phyloP scores from a whole-genome alignment of 2,797 vertebrate species.

The Tapirus indicus region DNA sequence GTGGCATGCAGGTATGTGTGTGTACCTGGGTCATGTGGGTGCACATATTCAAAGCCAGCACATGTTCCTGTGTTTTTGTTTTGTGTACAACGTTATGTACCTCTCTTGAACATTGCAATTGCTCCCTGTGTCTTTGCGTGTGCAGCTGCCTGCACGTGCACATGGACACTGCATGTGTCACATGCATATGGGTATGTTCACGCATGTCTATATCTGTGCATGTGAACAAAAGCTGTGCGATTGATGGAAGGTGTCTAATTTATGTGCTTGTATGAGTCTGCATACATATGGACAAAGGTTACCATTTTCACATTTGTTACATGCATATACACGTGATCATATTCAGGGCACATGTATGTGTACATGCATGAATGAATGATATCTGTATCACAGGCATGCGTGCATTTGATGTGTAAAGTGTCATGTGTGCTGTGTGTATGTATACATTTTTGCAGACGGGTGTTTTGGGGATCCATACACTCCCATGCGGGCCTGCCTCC shows the following conservation, averaged over 20 bases:
- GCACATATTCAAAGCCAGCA: not conserved
- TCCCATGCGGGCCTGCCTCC: not conserved
- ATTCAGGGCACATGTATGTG: not conserved
- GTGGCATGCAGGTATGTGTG: conserved; percentile 96
- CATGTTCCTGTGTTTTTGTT: not conserved
- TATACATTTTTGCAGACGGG: not conserved
- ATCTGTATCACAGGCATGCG: not conserved
- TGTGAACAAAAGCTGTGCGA: not conserved
- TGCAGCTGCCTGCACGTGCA: not conserved
- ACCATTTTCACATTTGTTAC: not conserved
- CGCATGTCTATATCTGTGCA: not conserved
- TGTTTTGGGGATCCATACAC: not conserved
- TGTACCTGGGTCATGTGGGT: fast-evolving
- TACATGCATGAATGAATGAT: not conserved
- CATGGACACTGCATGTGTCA: not conserved
- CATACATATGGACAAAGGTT: not conserved
- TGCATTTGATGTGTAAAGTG: not conserved
- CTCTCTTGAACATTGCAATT: not conserved
- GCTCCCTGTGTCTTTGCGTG: not conserved
- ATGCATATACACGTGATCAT: not conserved
- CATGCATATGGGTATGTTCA: not conserved
- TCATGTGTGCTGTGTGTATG: not conserved
- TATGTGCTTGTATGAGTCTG: not conserved
- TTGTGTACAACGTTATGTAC: not conserved
- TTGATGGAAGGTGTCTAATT: not conserved